A percentile compares a stretch with the other conserved stretches of the same genome.
Conservation (phyloP, 2,113 vertebrate genomes). For the Desmodus rotundus region DNA sequence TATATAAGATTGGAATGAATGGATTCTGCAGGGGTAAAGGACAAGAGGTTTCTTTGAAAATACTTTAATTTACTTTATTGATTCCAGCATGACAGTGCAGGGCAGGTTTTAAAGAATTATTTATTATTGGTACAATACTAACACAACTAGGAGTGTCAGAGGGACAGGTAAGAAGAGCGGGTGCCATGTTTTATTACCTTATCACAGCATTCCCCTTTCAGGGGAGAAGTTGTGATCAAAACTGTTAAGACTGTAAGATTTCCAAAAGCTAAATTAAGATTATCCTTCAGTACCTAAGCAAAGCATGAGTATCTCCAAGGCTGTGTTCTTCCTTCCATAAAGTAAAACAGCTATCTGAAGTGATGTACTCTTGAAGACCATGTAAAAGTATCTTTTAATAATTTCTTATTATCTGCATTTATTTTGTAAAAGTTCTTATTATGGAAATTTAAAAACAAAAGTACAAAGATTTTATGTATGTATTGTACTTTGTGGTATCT, state of each 20-base stretch:
- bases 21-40: background rate
- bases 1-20: background rate
- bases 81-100: background rate
- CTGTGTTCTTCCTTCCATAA: background rate
- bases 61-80: background rate
- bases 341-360: background rate
- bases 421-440: slow-evolving; percentile 35
- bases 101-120: background rate
- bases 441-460: slow-evolving; percentile 55
- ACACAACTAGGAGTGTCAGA: background rate
- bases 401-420: slow-evolving; percentile 18
- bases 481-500: slow-evolving; percentile 31
- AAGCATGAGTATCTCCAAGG: background rate
- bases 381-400: background rate
- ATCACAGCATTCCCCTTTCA: background rate
- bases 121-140: background rate
- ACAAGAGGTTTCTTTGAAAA: background rate
- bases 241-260: background rate
- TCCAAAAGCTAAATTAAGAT: background rate
- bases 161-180: background rate
- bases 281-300: background rate
- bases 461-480: slow-evolving; percentile 26
- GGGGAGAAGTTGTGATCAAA: background rate
- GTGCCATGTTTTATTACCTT: background rate
- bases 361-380: background rate